A percentile compares a stretch with the other conserved stretches of the same genome.
These are phyloP conservation scores for Danaus melanippus DNA, from an alignment of 1,140 invertebrate species.

Conservation along the genomic window DNA sequence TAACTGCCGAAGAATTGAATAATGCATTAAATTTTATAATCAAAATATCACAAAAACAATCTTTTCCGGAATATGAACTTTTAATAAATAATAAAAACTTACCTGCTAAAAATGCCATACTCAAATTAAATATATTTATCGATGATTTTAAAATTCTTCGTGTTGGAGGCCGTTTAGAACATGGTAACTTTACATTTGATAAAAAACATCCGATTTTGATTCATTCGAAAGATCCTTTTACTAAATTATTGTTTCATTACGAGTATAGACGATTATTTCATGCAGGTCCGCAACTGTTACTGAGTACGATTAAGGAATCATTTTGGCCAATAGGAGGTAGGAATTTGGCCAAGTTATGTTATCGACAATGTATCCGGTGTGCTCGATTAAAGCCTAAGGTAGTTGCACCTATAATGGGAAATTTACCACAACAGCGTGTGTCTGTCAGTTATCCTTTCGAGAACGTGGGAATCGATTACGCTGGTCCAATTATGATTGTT, in stretches of 20 bases:
- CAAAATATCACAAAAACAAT: slow-evolving; percentile 4
- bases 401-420: slow-evolving; percentile 5
- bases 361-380: slow-evolving; percentile 10
- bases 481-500: slow-evolving; percentile 10
- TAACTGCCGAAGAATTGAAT: slow-evolving; percentile 2
- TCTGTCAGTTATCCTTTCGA: slow-evolving; percentile 11
- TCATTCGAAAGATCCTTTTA: slow-evolving; percentile 18
- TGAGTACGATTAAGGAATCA: slow-evolving; percentile 9
- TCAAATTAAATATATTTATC: slow-evolving; percentile 13
- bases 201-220: slow-evolving; percentile 23
- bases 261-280: slow-evolving; percentile 13
- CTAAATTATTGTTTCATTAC: slow-evolving; percentile 14
- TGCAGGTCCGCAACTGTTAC: slow-evolving; percentile 14
- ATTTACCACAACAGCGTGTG: slow-evolving; percentile 15
- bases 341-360: slow-evolving; percentile 10
- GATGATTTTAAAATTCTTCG: slow-evolving; percentile 14
- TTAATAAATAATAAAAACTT: slow-evolving; percentile 5
- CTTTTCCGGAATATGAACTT: slow-evolving; percentile 7
- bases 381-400: slow-evolving; percentile 5
- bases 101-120: slow-evolving; percentile 2
- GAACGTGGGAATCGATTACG: slow-evolving; percentile 14
- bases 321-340: slow-evolving; percentile 18
- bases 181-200: slow-evolving; percentile 12
- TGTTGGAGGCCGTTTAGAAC: slow-evolving; percentile 15
- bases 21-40: slow-evolving; percentile 5